These are phyloP conservation scores for Arge pagana DNA, from an alignment of 2,888 invertebrate species.

Conservation along the genomic window DNA sequence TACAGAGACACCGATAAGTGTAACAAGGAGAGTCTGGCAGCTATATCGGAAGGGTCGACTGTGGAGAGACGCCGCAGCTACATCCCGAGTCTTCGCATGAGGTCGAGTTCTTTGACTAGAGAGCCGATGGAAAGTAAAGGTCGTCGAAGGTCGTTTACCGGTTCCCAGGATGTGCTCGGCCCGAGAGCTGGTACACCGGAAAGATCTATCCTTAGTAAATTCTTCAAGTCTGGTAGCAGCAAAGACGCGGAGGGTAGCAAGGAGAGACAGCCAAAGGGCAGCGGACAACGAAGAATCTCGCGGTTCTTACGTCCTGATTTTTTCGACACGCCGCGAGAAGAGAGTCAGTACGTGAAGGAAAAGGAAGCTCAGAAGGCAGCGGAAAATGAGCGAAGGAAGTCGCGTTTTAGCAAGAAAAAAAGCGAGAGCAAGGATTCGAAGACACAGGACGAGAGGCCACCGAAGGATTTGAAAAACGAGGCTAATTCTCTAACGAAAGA, in stretches of 20 bases:
- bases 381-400: slow-evolving; percentile 65
- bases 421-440: slow-evolving; percentile 64
- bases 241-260: slow-evolving; percentile 30
- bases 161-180: slow-evolving; percentile 33
- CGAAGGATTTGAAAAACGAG: slow-evolving; percentile 47
- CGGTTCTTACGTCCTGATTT: slow-evolving; percentile 80
- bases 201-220: slow-evolving; percentile 64
- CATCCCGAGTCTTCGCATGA: slow-evolving; percentile 46
- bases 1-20: slow-evolving; percentile 49
- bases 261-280: slow-evolving; percentile 41
- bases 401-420: slow-evolving; percentile 72
- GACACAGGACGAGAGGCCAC: slow-evolving; percentile 33
- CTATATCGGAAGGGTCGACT: slow-evolving; percentile 39
- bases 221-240: slow-evolving; percentile 60
- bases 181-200: slow-evolving; percentile 53
- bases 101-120: slow-evolving; percentile 49
- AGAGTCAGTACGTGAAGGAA: slow-evolving; percentile 65
- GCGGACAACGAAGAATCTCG: slow-evolving; percentile 68
- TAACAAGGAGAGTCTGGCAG: slow-evolving; percentile 44
- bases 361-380: slow-evolving; percentile 54
- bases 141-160: slow-evolving; percentile 32
- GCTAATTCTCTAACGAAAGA: slow-evolving; percentile 45
- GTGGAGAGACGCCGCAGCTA: slow-evolving; percentile 46
- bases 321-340: slow-evolving; percentile 71
- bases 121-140: slow-evolving; percentile 35